Evolutionary conservation across 2,888 invertebrate species (phyloP), one percentile per base, ranked within the genome.

Genomic region (Neria commutata): DNA sequence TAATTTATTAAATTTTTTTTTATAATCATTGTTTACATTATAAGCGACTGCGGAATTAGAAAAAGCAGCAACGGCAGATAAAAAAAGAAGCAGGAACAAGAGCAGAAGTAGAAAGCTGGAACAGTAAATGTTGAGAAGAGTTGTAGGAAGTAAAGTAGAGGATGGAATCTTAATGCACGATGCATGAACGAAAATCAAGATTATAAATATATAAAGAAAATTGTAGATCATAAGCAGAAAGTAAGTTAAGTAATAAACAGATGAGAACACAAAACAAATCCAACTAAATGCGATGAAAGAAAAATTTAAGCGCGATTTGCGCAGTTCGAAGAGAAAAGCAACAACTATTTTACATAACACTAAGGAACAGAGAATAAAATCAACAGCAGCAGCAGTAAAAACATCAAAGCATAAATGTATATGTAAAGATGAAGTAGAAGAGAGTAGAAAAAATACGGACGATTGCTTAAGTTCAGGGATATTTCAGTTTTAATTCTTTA

Each of bases 1-100:
- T 98, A 76, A 89, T 93, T 83, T 94, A 93, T 84, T 93, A 85
- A 75, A 61, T 14, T 48, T 26, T 48, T 48, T 11, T 45, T 42
- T 45, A 14, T 56, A 52, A 57, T 53, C 58, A 49, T 62, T 50
- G 54, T 45, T 58, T 61, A 57, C 54, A 58, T 56, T 61, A 61
- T 50, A 62, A n/a, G n/a, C n/a, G 83, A 55, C 19, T 40, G 47
- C 42, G 24, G 14, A 56, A 19, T 42, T 56, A 54, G 19, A 37
- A 54, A 24, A 37, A 19, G 40, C 23, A 42, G 19, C 17, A 42
- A 42, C 17, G 19, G 8, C 8, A 37, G 37, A 14, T 10, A 37
- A 37, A 37, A 37, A 57, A 60, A 58, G 54, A 25, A 48, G 56
- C 42, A 58, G 54, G 58, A 26, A 46, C 51, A 54, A 37, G 48